These are phyloP conservation scores for Limnephilus auricula DNA, from an alignment of 2,888 invertebrate species.

Conservation along the genomic window DNA sequence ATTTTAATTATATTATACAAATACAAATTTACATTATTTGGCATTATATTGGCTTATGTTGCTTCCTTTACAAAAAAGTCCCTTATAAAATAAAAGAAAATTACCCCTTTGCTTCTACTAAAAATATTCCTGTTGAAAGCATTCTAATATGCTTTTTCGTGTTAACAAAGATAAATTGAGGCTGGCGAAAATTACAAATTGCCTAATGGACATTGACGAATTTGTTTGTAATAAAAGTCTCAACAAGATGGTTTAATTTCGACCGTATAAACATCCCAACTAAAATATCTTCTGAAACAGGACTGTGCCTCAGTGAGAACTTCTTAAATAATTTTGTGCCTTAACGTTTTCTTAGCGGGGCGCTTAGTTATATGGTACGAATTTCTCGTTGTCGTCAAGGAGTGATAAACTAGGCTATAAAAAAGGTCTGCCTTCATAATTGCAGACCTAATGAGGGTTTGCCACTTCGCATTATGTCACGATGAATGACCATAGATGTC, in stretches of 20 bases:
- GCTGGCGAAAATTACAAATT: background rate
- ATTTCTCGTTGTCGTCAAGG: background rate
- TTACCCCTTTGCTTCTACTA: background rate
- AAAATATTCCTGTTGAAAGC: background rate
- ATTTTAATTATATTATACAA: no score
- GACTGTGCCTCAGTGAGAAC: background rate
- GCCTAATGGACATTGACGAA: background rate
- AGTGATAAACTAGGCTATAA: constrained; percentile 18
- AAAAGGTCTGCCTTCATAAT: constrained; percentile 22
- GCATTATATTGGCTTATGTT: background rate
- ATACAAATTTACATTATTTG: no score
- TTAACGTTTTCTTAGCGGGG: background rate
- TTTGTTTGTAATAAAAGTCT: background rate
- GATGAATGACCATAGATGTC: background rate
- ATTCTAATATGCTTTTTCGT: background rate
- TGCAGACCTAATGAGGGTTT: background rate
- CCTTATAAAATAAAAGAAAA: background rate
- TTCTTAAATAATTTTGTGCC: background rate
- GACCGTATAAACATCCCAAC: background rate
- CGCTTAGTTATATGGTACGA: background rate
- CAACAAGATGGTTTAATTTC: background rate
- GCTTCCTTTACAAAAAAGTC: background rate
- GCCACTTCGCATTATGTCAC: constrained; percentile 19
- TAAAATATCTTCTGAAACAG: background rate
- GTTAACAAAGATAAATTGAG: background rate